Evolutionary conservation across 2,797 vertebrate species (phyloP).

Genomic region (Sylvia borin): DNA sequence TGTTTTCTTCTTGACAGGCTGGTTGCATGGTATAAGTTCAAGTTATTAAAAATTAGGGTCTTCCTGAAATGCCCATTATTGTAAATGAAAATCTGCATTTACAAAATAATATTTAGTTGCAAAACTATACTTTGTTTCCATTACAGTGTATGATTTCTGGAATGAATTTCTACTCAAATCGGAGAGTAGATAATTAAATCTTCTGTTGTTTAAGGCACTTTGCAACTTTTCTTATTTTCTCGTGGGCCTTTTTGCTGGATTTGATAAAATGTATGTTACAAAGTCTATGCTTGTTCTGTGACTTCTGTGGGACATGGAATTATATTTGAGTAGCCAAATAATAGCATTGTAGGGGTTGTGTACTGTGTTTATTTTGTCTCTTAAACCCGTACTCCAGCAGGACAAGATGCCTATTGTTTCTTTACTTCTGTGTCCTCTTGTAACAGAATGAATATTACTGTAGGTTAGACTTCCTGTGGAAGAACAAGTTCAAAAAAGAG

Average conservation of each 20-base stretch:
- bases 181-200: neutral
- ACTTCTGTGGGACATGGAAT: neutral
- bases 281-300: neutral
- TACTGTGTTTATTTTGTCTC: constrained; percentile 67
- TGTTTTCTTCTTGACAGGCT: neutral
- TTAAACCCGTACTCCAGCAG: constrained; percentile 74
- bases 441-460: constrained; percentile 88
- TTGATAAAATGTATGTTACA: neutral
- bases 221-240: neutral
- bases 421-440: constrained; percentile 96
- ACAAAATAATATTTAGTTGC: neutral
- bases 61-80: neutral
- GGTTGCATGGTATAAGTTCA: neutral
- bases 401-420: constrained; percentile 91
- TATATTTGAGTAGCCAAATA: neutral
- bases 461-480: constrained; percentile 99
- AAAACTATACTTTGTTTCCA: neutral
- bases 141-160: neutral
- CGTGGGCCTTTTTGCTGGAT: neutral
- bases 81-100: neutral
- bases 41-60: neutral
- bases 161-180: neutral
- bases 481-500: constrained; percentile 99
- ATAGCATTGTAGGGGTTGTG: neutral
- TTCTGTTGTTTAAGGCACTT: neutral